Conservation (phyloP, 2,797 vertebrate genomes). For the Nasua narica region DNA sequence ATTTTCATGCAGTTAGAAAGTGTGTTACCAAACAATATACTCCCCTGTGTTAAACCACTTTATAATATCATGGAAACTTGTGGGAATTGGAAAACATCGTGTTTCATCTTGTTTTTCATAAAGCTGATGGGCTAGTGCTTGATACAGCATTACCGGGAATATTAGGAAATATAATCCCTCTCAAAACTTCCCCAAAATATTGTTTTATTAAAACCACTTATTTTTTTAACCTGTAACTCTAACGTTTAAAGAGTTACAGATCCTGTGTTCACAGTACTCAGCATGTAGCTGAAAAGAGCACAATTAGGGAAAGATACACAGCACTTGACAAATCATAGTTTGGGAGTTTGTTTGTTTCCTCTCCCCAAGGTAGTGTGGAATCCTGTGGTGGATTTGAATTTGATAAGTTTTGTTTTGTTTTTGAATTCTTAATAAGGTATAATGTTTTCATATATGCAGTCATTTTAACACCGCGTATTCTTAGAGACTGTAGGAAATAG, state of each 20-base stretch:
- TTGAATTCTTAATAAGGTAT: slow-evolving; percentile 37
- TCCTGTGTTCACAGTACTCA: not conserved
- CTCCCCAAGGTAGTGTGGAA: not conserved
- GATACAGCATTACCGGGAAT: not conserved
- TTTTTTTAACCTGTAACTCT: slow-evolving; percentile 7
- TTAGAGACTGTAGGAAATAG: not conserved
- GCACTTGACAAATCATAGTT: slow-evolving; percentile 30
- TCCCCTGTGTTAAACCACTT: not conserved
- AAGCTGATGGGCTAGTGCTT: not conserved
- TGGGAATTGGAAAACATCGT: not conserved
- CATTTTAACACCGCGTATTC: not conserved
- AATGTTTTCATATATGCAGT: not conserved
- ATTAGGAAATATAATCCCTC: not conserved
- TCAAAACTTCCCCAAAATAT: not conserved
- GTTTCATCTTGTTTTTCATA: slow-evolving; percentile 13
- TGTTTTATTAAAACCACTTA: slow-evolving; percentile 27
- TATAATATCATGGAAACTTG: not conserved
- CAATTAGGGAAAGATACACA: slow-evolving; percentile 17
- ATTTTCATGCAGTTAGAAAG: not conserved
- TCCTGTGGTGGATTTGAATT: not conserved
- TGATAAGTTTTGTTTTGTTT: slow-evolving; percentile 8
- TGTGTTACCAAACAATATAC: not conserved
- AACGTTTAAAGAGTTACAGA: not conserved
- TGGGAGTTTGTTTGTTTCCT: slow-evolving; percentile 10
- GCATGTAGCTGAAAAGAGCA: slow-evolving; percentile 24